These are phyloP conservation scores for Scrobipalpa costella DNA, from an alignment of 2,888 invertebrate species.

Conservation along the genomic window DNA sequence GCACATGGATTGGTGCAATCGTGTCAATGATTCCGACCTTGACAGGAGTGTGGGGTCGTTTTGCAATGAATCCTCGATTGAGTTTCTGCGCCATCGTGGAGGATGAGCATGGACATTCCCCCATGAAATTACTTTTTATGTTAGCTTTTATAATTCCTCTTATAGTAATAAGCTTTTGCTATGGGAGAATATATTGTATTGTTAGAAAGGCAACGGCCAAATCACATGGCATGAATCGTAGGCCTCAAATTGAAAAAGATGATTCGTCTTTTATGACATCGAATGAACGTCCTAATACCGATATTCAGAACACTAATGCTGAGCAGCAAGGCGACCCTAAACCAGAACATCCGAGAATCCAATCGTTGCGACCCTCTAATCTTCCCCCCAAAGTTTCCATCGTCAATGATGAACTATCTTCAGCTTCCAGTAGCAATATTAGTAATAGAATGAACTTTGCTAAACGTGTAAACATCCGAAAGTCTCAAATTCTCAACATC, in stretches of 20 bases:
- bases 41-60: slow-evolving; percentile 88
- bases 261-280: slow-evolving; percentile 53
- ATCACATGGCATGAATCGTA: slow-evolving; percentile 64
- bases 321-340: not conserved
- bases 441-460: slow-evolving; percentile 40
- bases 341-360: slow-evolving; percentile 15
- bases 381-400: not conserved
- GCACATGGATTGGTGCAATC: slow-evolving; percentile 87
- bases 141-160: slow-evolving; percentile 92
- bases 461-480: slow-evolving; percentile 46
- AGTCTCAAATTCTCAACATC: slow-evolving; percentile 68
- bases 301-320: not conserved
- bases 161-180: slow-evolving; percentile 89
- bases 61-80: slow-evolving; percentile 86
- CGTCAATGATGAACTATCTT: not conserved
- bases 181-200: slow-evolving; percentile 90
- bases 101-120: slow-evolving; percentile 83
- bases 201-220: slow-evolving; percentile 86
- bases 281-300: not conserved
- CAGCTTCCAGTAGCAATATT: not conserved
- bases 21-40: slow-evolving; percentile 86
- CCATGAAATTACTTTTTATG: slow-evolving; percentile 90
- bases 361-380: slow-evolving; percentile 13
- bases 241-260: slow-evolving; percentile 50
- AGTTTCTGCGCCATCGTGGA: slow-evolving; percentile 90